phyloP scores from a whole-genome alignment of 2,797 vertebrate species.

The Petrocephalus schoutedeni region DNA sequence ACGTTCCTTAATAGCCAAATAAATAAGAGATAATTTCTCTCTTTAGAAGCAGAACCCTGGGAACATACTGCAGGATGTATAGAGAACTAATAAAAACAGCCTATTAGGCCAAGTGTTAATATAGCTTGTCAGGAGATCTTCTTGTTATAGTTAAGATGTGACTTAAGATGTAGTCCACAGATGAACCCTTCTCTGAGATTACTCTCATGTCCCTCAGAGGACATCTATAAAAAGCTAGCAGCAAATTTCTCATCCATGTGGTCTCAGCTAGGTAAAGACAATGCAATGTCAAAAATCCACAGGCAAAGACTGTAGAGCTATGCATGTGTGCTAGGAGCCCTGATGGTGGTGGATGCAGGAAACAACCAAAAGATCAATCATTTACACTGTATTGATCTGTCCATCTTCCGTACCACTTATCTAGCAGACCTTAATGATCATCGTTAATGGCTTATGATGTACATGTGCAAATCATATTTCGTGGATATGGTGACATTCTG shows the following conservation, averaged over 20 bases:
- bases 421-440: neutral
- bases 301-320: neutral
- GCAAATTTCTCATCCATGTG: neutral
- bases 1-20: neutral
- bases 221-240: neutral
- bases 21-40: neutral
- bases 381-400: neutral
- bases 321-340: neutral
- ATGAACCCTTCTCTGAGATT: neutral
- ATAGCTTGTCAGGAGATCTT: neutral
- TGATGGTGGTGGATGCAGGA: neutral
- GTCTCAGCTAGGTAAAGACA: neutral
- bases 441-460: neutral
- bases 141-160: conserved; percentile 5
- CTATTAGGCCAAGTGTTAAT: neutral
- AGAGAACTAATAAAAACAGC: neutral
- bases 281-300: neutral
- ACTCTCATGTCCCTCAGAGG: neutral
- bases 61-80: neutral
- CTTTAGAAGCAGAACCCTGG: neutral
- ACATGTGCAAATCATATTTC: neutral
- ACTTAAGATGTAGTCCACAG: neutral
- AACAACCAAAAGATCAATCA: neutral
- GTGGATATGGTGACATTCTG: neutral
- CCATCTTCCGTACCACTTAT: neutral